Percentiles rank a stretch among this genome's conserved stretches.
These are phyloP conservation scores for Xyrauchen texanus DNA, from an alignment of 2,113 vertebrate species.

Conservation along the genomic window DNA sequence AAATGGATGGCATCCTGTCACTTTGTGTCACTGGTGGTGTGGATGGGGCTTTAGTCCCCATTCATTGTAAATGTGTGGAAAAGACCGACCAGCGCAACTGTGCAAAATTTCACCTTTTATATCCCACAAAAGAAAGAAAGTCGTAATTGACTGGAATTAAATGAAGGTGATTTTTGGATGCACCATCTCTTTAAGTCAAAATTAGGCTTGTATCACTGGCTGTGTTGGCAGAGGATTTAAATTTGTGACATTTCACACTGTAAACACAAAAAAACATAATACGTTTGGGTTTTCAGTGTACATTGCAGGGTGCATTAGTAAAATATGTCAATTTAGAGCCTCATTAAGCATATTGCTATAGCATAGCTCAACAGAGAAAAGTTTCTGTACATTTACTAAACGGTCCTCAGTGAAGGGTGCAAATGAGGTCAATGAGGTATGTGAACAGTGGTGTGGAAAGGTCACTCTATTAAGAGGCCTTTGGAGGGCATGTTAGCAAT, in stretches of 20 bases:
- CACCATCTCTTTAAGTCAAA: background rate
- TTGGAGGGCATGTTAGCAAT: background rate
- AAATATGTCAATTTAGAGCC: conserved; percentile 21
- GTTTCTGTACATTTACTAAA: conserved; percentile 33
- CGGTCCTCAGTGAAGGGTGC: conserved; percentile 19
- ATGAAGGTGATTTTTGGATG: too few relatives aligned
- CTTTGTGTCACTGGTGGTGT: too few relatives aligned
- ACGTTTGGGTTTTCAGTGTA: conserved; percentile 14
- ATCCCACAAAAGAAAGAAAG: too few relatives aligned
- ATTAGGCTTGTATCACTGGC: conserved; percentile 10
- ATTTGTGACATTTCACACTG: background rate
- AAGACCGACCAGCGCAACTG: too few relatives aligned
- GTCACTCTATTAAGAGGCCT: conserved; percentile 17
- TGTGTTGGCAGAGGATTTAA: too few relatives aligned
- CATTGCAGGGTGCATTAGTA: conserved; percentile 26
- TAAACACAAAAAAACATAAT: background rate
- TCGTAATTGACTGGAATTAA: too few relatives aligned
- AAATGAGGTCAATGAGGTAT: conserved; percentile 35
- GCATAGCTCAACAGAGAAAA: conserved; percentile 20
- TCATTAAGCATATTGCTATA: conserved; percentile 11
- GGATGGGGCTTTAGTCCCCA: too few relatives aligned
- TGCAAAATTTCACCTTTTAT: too few relatives aligned
- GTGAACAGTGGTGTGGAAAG: background rate
- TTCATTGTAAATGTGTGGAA: too few relatives aligned
- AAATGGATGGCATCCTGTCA: too few relatives aligned